A percentile compares a stretch with the other conserved stretches of the same genome.
Evolutionary conservation across 37 sponge, comb jelly and placozoan genomes (phyloP).

Genomic region (Mnemiopsis leidyi): DNA sequence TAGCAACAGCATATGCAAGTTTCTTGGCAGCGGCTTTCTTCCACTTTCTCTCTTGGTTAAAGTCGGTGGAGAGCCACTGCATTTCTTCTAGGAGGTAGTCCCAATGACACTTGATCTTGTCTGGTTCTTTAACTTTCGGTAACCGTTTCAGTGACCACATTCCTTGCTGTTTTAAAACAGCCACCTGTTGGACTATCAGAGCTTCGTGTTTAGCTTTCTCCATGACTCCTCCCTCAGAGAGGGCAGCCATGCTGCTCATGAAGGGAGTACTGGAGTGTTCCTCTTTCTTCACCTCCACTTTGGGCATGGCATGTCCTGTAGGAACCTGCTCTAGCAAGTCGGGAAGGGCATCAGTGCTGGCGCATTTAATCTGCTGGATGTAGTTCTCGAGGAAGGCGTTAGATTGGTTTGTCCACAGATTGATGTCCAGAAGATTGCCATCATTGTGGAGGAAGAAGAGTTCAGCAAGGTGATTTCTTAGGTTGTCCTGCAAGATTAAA

Average conservation of each 20-base stretch:
- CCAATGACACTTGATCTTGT: conserved; percentile 80
- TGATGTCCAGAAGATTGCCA: conserved; percentile 85
- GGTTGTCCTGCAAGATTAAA: conserved; percentile 64
- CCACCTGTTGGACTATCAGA: conserved; percentile 80
- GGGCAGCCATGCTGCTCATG: conserved; percentile 59
- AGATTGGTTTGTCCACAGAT: conserved; percentile 79
- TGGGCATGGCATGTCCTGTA: conserved; percentile 28
- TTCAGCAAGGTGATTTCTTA: conserved; percentile 72
- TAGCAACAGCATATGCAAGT: conserved; percentile 69
- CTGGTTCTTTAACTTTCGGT: conserved; percentile 89
- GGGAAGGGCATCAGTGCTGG: conserved; percentile 11
- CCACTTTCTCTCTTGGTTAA: conserved; percentile 91
- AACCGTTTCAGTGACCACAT: conserved; percentile 91
- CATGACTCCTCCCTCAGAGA: conserved; percentile 85
- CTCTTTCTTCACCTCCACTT: conserved; percentile 31
- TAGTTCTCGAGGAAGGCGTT: conserved; percentile 77
- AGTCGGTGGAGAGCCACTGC: conserved; percentile 96
- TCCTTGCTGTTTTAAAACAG: conserved; percentile 86
- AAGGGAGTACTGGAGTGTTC: conserved; percentile 17
- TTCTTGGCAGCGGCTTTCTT: conserved; percentile 82
- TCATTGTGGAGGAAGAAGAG: conserved; percentile 83
- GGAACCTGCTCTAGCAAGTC: conserved; percentile 44
- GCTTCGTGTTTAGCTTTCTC: conserved; percentile 89
- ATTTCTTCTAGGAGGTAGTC: conserved; percentile 96
- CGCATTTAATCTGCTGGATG: conserved; percentile 69